Conservation (phyloP, 2,113 vertebrate genomes). For the Dolichallabes microphthalmus region DNA sequence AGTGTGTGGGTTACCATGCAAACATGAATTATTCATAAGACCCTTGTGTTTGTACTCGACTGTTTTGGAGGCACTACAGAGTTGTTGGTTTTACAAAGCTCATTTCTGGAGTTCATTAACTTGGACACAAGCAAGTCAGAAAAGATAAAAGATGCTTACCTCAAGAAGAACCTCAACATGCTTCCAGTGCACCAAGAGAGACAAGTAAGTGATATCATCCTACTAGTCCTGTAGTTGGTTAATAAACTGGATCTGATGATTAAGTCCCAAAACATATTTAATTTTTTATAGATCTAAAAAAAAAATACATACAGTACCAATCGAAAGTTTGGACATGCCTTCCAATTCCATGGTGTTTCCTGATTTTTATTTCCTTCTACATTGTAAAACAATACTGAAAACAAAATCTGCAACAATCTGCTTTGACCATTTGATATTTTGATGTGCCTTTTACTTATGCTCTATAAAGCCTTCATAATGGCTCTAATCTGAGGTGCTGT, state of each 20-base stretch:
- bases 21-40: slow-evolving; percentile 72
- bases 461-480: too few species aligned
- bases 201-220: slow-evolving; percentile 62
- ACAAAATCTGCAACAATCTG: too few species aligned
- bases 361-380: too few species aligned
- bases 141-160: slow-evolving; percentile 55
- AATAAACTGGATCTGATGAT: slow-evolving; percentile 4
- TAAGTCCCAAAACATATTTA: not conserved
- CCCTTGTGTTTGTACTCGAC: slow-evolving; percentile 49
- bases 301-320: too few species aligned
- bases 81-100: slow-evolving; percentile 23
- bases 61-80: slow-evolving; percentile 38
- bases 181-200: slow-evolving; percentile 63
- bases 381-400: too few species aligned
- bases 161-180: slow-evolving; percentile 56
- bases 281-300: too few species aligned
- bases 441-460: too few species aligned
- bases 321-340: too few species aligned
- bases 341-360: too few species aligned
- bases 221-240: not conserved
- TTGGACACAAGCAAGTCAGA: slow-evolving; percentile 52
- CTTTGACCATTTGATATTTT: too few species aligned
- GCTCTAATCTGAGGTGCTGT: too few species aligned
- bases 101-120: slow-evolving; percentile 44
- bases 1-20: slow-evolving; percentile 56